A percentile compares a stretch with the other conserved stretches of the same genome.
phyloP scores from a whole-genome alignment of 35 echinoderm and acorn worm species.

The Hemicentrotus pulcherrimus region DNA sequence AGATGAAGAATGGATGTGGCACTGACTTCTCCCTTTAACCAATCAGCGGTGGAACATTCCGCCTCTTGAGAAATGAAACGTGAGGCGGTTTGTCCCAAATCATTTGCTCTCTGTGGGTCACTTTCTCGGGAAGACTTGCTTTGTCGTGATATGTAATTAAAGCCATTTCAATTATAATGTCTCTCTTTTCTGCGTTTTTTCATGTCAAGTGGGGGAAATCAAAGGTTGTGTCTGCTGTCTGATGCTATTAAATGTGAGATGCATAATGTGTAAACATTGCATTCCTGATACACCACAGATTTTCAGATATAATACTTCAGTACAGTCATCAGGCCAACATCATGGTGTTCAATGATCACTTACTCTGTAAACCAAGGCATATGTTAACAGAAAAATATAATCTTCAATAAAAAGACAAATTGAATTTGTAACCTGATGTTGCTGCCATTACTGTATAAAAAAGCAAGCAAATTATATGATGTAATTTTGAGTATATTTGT shows the following conservation, averaged over 20 bases:
- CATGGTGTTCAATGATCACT: neutral
- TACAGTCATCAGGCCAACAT: neutral
- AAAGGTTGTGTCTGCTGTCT: neutral
- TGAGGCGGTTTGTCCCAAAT: neutral
- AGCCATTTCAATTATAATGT: neutral
- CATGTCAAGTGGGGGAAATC: neutral
- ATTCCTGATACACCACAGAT: neutral
- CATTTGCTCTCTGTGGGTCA: constrained; percentile 2
- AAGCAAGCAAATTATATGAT: too few species aligned
- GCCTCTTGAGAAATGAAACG: neutral
- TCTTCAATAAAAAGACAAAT: too few species aligned
- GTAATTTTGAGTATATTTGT: too few species aligned
- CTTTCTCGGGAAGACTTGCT: neutral
- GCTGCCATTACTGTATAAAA: too few species aligned
- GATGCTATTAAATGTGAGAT: neutral
- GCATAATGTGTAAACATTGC: neutral
- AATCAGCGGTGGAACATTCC: neutral
- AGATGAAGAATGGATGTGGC: neutral
- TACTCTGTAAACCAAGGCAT: too few species aligned
- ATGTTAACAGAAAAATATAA: too few species aligned
- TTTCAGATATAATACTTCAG: neutral
- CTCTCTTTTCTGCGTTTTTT: neutral
- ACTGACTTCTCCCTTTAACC: neutral
- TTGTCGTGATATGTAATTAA: neutral
- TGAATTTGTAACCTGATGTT: too few species aligned